These are phyloP conservation scores for Periplaneta americana DNA, from an alignment of 1,140 invertebrate genomes.

Conservation along the genomic window DNA sequence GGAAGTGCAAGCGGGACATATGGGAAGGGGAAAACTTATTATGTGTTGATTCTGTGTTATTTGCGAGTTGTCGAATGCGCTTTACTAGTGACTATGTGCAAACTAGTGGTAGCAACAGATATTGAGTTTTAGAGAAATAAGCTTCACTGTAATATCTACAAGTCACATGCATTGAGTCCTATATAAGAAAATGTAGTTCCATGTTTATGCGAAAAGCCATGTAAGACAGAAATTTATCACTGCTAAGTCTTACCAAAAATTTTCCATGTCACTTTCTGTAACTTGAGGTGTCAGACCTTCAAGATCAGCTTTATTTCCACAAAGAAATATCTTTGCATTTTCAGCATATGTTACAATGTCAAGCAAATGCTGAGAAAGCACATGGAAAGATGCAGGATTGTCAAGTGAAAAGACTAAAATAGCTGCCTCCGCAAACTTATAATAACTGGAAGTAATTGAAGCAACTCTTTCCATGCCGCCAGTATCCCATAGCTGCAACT, in stretches of 20 bases:
- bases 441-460: slow-evolving; percentile 89
- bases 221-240: too few species aligned
- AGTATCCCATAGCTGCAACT: slow-evolving; percentile 91
- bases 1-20: too few species aligned
- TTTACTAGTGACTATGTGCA: too few species aligned
- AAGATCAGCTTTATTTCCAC: slow-evolving; percentile 84
- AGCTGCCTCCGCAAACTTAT: slow-evolving; percentile 89
- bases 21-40: too few species aligned
- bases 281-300: slow-evolving; percentile 66
- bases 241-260: slow-evolving; percentile 68
- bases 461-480: slow-evolving; percentile 91
- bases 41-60: too few species aligned
- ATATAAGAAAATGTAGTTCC: too few species aligned
- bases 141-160: too few species aligned
- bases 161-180: too few species aligned
- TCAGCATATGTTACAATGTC: slow-evolving; percentile 90
- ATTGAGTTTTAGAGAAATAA: too few species aligned
- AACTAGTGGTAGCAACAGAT: too few species aligned
- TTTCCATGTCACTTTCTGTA: slow-evolving; percentile 83
- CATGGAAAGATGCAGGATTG: slow-evolving; percentile 85
- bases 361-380: slow-evolving; percentile 83
- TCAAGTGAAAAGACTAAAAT: slow-evolving; percentile 86
- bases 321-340: slow-evolving; percentile 89
- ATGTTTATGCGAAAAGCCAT: too few species aligned
- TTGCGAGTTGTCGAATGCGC: too few species aligned